Evolutionary conservation across 2,113 vertebrate species (phyloP).

Genomic region (Taurulus bubalis): DNA sequence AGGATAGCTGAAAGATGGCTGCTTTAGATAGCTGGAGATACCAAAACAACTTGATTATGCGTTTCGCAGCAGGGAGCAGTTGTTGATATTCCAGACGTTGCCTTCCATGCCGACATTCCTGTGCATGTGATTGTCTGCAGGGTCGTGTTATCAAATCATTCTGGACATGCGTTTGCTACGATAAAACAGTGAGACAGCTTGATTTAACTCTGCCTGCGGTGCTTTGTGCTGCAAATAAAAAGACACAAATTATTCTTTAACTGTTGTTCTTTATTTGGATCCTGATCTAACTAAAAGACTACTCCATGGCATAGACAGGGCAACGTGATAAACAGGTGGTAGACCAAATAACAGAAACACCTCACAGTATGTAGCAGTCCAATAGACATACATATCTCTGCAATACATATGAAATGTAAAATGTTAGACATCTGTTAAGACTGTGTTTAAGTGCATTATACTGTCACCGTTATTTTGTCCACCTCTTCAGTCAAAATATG

Average conservation of each 20-base stretch:
- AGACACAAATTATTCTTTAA: background rate
- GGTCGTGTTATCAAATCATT: constrained; percentile 64
- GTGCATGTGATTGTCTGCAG: constrained; percentile 59
- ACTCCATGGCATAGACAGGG: constrained; percentile 11
- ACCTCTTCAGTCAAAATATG: background rate
- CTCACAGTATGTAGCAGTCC: background rate
- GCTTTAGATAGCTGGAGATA: constrained; percentile 76
- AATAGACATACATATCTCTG: background rate
- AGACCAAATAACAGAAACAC: constrained; percentile 8
- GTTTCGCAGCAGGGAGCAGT: constrained; percentile 70
- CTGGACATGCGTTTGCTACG: constrained; percentile 36
- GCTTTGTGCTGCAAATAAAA: constrained; percentile 30
- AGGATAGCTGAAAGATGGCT: constrained; percentile 79
- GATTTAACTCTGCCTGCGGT: constrained; percentile 17
- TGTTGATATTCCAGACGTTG: constrained; percentile 70
- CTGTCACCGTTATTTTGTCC: background rate
- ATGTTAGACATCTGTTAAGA: background rate
- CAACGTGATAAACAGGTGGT: constrained; percentile 1
- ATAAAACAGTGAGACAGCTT: constrained; percentile 41
- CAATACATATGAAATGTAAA: background rate
- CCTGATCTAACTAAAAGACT: constrained; percentile 31
- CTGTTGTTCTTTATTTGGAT: constrained; percentile 30
- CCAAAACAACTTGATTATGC: constrained; percentile 77
- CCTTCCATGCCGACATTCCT: constrained; percentile 60
- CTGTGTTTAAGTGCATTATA: background rate